Conservation (phyloP, 2,113 vertebrate genomes). For the Oreochromis tanganicae region DNA sequence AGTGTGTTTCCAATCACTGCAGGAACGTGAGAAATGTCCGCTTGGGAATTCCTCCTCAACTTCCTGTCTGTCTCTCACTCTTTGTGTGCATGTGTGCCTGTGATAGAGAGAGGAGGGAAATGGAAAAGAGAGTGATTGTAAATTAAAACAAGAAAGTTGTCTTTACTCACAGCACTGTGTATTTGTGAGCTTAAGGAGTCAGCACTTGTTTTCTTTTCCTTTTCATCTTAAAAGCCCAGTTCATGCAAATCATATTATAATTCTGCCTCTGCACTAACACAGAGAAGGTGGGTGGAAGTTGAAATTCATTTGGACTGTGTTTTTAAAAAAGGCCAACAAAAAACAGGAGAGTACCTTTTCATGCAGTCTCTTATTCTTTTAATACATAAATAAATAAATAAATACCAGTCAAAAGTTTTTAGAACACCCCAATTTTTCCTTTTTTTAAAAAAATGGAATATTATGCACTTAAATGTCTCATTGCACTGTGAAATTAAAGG, state of each 20-base stretch:
- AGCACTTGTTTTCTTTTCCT: background rate
- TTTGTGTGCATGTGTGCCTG: background rate
- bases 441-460: background rate
- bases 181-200: background rate
- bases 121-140: background rate
- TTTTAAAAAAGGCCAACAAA: background rate
- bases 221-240: background rate
- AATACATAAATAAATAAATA: background rate
- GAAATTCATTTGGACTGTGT: background rate
- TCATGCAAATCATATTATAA: background rate
- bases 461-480: background rate
- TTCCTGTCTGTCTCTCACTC: slow-evolving; percentile 57
- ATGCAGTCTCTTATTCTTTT: background rate
- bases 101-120: background rate
- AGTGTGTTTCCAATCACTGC: slow-evolving; percentile 79
- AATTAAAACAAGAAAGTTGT: background rate
- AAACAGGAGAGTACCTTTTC: background rate
- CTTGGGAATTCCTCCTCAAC: slow-evolving; percentile 66
- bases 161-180: background rate
- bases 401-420: background rate
- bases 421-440: background rate
- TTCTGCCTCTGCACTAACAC: background rate
- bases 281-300: background rate
- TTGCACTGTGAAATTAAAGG: background rate
- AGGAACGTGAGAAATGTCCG: slow-evolving; percentile 88